These are phyloP conservation scores for Calliopum simillimum DNA, from an alignment of 2,888 invertebrate genomes.

Conservation along the genomic window DNA sequence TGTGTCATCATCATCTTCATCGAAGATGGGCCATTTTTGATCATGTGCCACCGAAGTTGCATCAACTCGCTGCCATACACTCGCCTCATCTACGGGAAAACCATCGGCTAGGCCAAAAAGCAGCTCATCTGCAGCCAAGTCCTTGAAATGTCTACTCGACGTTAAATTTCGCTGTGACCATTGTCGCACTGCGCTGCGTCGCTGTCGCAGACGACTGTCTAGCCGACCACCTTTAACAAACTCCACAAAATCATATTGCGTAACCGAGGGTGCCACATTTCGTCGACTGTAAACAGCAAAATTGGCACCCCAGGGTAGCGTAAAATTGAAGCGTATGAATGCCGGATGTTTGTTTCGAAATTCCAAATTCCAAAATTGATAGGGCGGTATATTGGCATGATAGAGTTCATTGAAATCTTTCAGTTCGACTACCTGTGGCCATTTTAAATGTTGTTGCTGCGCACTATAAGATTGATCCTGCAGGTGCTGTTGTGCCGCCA, in stretches of 20 bases:
- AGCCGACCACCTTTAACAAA: slow-evolving; percentile 89
- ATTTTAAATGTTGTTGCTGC: slow-evolving; percentile 76
- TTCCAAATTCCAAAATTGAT: slow-evolving; percentile 94
- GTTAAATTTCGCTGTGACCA: background rate
- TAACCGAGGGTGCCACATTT: slow-evolving; percentile 95
- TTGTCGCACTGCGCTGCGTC: slow-evolving; percentile 53
- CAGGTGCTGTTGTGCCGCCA: slow-evolving; percentile 56
- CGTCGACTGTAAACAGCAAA: slow-evolving; percentile 96
- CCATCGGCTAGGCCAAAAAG: no score
- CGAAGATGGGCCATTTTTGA: slow-evolving; percentile 34
- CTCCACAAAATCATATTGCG: slow-evolving; percentile 96
- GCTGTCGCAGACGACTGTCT: slow-evolving; percentile 79
- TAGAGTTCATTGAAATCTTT: slow-evolving; percentile 87
- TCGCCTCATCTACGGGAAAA: background rate
- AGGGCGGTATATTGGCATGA: slow-evolving; percentile 87
- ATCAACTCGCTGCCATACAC: background rate
- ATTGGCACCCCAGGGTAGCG: slow-evolving; percentile 91
- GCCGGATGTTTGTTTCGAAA: slow-evolving; percentile 91
- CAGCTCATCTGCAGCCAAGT: background rate
- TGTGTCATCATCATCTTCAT: slow-evolving; percentile 45
- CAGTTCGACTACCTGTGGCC: slow-evolving; percentile 83
- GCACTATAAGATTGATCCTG: slow-evolving; percentile 69
- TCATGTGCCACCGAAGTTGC: background rate
- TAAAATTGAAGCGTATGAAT: slow-evolving; percentile 89
- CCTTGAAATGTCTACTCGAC: slow-evolving; percentile 3